phyloP scores from a whole-genome alignment of 2,797 vertebrate species.

The Cynopterus sphinx region DNA sequence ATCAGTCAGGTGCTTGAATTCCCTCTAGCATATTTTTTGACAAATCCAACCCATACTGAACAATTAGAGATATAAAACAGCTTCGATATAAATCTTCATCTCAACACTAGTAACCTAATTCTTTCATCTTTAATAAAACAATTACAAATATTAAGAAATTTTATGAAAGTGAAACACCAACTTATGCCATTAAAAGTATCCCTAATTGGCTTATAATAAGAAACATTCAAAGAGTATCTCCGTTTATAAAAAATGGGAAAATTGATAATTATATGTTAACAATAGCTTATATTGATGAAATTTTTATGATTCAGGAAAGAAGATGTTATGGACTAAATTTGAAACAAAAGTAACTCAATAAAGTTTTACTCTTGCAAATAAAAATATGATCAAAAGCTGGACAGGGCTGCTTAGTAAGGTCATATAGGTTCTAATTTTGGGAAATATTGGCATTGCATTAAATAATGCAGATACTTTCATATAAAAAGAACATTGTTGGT shows the following conservation, averaged over 20 bases:
- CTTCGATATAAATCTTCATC: not conserved
- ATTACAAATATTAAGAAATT: not conserved
- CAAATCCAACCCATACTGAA: not conserved
- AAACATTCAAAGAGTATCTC: not conserved
- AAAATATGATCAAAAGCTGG: not conserved
- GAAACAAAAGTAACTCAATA: not conserved
- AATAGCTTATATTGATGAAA: not conserved
- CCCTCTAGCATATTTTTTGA: not conserved
- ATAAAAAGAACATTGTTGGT: not conserved
- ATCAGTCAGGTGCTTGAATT: not conserved
- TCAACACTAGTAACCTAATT: not conserved
- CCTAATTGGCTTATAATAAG: not conserved
- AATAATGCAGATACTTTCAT: not conserved
- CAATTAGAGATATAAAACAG: not conserved
- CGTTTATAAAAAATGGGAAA: not conserved
- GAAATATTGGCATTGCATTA: not conserved
- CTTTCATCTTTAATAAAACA: not conserved
- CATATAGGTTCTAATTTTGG: not conserved
- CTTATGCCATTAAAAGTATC: not conserved
- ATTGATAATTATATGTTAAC: not conserved
- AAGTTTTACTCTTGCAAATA: not conserved
- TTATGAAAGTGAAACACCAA: not conserved
- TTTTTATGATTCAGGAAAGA: not conserved
- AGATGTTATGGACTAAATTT: not conserved
- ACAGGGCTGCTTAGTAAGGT: not conserved